phyloP scores from a whole-genome alignment of 2,113 vertebrate species.

The Oenanthe melanoleuca region DNA sequence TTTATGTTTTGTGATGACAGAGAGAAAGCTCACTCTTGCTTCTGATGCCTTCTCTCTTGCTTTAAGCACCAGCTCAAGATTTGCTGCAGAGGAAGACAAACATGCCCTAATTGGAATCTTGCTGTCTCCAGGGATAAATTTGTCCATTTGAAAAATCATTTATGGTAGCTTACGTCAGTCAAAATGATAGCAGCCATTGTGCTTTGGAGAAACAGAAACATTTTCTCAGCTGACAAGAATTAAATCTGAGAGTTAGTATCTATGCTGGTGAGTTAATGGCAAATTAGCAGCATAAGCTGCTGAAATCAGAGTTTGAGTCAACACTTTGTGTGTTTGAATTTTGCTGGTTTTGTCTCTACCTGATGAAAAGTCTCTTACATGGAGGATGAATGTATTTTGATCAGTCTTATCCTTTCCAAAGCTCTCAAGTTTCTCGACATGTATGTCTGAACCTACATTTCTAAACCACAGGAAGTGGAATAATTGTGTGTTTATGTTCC shows the following conservation, averaged over 20 bases:
- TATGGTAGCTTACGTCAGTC: conserved; percentile 43
- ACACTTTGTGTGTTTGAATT: not conserved
- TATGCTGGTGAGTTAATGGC: not conserved
- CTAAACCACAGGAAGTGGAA: not conserved
- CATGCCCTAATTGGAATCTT: conserved; percentile 34
- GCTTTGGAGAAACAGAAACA: not conserved
- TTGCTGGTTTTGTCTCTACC: not conserved
- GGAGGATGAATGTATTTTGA: not conserved
- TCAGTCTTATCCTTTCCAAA: not conserved
- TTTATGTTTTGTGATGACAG: not conserved
- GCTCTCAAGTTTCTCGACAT: not conserved
- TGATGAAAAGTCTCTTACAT: not conserved
- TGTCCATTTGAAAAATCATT: conserved; percentile 61
- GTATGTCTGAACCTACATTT: not conserved
- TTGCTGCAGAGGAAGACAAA: conserved; percentile 15
- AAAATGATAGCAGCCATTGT: conserved; percentile 52
- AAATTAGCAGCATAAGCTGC: not conserved
- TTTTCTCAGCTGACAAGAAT: not conserved
- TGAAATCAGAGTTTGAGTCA: conserved; percentile 19
- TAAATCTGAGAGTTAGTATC: conserved; percentile 17
- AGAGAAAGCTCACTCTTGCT: not conserved
- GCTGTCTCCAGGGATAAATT: conserved; percentile 51
- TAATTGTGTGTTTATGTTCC: not conserved
- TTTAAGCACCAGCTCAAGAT: not conserved
- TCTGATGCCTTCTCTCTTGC: not conserved